Evolutionary conservation across 1,140 invertebrate species (phyloP), one percentile per base, ranked within the genome.

Genomic region (Pogonognathellus flavescens): DNA sequence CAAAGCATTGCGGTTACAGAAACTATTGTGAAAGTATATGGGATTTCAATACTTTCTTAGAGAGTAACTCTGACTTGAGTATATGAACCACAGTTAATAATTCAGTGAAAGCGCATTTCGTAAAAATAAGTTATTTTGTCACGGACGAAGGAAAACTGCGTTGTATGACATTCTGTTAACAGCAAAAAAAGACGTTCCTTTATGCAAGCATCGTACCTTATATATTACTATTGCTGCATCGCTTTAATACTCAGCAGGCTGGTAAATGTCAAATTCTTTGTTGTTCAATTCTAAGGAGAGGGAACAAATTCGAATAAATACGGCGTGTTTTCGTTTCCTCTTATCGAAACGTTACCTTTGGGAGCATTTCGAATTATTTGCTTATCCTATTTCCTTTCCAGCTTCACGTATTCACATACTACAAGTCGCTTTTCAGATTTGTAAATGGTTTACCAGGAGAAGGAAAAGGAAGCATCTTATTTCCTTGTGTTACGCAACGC

Each of bases 311-410:
- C 59, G 22, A 60, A 60, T 60, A 60, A 60, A 60, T 60, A 60
- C n/a, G 59, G 22, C 59, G 59, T 60, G 59, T 60, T 60, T 60
- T 60, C 59, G 18, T 60, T 60, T 60, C 8, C 59, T 60, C 59
- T 60, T 60, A 60, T 20, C 18, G 22, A 60, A 60, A 60, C 59
- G 18, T 60, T 60, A 60, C 59, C 59, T 60, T 11, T 20, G 18
- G 59, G 59, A 18, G 22, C 59, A 60, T 60, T 60, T 60, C 18
- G 59, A 10, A 60, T 9, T 20, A 18, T 60, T 60, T 60, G 59
- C 18, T 10, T 41, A 60, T 6, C 59, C 22, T 18, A 5, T 60
- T 60, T 60, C 18, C 59, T 11, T 18, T 60, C 18, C 59, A 22
- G 59, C 31, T 41, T 41, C 31, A 1, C 6, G 6, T 18, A 60